Evolutionary conservation across 2,113 vertebrate genomes (phyloP).

Genomic region (Callionymus lyra): DNA sequence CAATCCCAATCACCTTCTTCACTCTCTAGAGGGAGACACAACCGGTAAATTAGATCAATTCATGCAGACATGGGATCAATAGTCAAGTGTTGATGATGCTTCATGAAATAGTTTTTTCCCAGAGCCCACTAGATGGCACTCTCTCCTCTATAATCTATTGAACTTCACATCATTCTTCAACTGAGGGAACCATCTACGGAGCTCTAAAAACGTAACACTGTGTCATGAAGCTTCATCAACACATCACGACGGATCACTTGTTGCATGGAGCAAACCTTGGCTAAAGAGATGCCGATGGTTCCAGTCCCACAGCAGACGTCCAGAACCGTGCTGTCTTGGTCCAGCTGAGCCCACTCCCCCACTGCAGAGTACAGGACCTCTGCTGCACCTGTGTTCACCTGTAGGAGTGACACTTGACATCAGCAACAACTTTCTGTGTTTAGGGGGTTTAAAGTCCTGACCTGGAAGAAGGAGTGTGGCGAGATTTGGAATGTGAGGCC

Average conservation of each 20-base stretch:
- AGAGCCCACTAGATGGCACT: too few species aligned
- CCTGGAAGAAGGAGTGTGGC: conserved; percentile 95
- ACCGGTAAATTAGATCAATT: background rate
- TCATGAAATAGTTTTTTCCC: too few species aligned
- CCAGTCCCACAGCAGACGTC: conserved; percentile 94
- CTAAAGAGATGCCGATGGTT: conserved; percentile 92
- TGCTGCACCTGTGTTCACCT: conserved; percentile 89
- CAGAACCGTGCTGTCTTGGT: conserved; percentile 75
- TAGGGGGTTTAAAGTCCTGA: conserved; percentile 28
- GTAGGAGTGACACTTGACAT: background rate
- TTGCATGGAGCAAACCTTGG: conserved; percentile 78
- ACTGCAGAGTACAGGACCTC: conserved; percentile 86
- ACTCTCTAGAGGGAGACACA: conserved; percentile 67
- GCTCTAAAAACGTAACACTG: too few species aligned
- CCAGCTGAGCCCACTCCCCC: conserved; percentile 82
- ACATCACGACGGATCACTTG: too few species aligned
- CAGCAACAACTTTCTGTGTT: background rate
- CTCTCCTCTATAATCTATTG: too few species aligned
- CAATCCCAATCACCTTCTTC: conserved; percentile 90
- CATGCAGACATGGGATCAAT: background rate
- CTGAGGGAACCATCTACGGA: too few species aligned
- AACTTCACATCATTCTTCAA: too few species aligned
- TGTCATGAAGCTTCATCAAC: too few species aligned
- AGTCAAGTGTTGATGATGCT: background rate
- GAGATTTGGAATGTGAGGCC: conserved; percentile 88